Evolutionary conservation across 2,888 invertebrate species (phyloP).

Genomic region (Omphaloscelis lunosa): DNA sequence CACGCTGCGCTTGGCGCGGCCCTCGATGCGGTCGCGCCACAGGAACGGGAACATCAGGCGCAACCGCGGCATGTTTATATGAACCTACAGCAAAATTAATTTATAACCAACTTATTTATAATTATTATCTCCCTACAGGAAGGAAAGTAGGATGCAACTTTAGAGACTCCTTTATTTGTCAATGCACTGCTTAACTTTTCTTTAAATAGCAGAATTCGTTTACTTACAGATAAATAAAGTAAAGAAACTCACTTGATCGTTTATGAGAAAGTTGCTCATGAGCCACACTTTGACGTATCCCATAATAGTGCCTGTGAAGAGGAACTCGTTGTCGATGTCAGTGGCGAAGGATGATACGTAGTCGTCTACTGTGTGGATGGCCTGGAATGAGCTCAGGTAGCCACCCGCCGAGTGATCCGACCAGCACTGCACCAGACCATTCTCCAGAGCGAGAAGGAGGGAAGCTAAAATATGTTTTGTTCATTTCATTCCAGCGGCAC

Average conservation of each 20-base stretch:
- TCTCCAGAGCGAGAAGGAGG: constrained; percentile 93
- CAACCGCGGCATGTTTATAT: constrained; percentile 91
- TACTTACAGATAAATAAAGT: background rate
- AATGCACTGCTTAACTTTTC: background rate
- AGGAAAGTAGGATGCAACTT: background rate
- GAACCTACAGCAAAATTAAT: constrained; percentile 72
- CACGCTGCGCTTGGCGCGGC: constrained; percentile 92
- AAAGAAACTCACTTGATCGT: constrained; percentile 77
- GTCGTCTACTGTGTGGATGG: constrained; percentile 92
- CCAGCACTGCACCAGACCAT: constrained; percentile 95
- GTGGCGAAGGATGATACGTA: constrained; percentile 93
- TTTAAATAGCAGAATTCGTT: background rate
- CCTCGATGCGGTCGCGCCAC: constrained; percentile 92
- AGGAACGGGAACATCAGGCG: constrained; percentile 94
- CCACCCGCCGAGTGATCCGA: constrained; percentile 95
- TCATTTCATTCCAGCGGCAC: background rate
- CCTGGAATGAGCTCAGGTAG: constrained; percentile 93
- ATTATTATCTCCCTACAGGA: background rate
- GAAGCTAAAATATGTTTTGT: constrained; percentile 86
- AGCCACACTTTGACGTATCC: constrained; percentile 96
- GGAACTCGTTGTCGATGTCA: constrained; percentile 93
- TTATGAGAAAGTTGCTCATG: constrained; percentile 92
- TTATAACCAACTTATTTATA: background rate
- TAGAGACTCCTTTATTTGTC: background rate
- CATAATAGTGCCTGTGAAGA: constrained; percentile 93